These are phyloP conservation scores for Apogon hyalosoma DNA, from an alignment of 2,797 vertebrate genomes.

Conservation along the genomic window DNA sequence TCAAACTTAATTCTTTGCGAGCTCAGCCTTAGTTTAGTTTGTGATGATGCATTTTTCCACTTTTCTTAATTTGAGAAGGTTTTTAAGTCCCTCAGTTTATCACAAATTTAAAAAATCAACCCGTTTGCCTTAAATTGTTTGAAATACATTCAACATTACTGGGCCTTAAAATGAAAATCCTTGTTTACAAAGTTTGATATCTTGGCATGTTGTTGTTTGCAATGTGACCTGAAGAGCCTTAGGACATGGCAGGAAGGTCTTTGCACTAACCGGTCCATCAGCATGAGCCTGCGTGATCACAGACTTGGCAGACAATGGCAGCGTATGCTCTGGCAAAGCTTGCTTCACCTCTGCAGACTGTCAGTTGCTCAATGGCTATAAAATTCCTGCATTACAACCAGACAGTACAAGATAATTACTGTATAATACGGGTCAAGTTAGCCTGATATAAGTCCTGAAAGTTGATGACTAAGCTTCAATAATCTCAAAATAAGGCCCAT, in stretches of 20 bases:
- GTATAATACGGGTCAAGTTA: slow-evolving; percentile 28
- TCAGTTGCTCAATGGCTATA: slow-evolving; percentile 63
- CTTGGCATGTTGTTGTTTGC: slow-evolving; percentile 4
- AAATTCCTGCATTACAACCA: slow-evolving; percentile 40
- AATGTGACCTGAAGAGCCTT: neutral
- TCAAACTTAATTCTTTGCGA: no score
- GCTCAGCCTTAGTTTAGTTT: no score
- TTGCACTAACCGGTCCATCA: slow-evolving; percentile 27
- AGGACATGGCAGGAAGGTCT: slow-evolving; percentile 41
- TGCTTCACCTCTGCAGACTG: slow-evolving; percentile 23
- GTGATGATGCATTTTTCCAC: no score
- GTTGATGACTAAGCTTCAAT: slow-evolving; percentile 16
- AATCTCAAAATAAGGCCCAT: slow-evolving; percentile 6
- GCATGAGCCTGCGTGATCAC: slow-evolving; percentile 64
- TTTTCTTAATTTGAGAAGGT: no score
- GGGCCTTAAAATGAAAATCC: neutral
- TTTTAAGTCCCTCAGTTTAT: no score
- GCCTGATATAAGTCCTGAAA: slow-evolving; percentile 5
- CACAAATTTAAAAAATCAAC: no score
- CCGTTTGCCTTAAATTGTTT: no score
- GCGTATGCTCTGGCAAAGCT: slow-evolving; percentile 19
- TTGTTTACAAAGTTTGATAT: neutral
- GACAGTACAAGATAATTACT: slow-evolving; percentile 34
- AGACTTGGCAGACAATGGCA: slow-evolving; percentile 49
- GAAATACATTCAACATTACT: no score